Evolutionary conservation across 2,888 invertebrate genomes (phyloP).

Genomic region (Sisyra terminalis): DNA sequence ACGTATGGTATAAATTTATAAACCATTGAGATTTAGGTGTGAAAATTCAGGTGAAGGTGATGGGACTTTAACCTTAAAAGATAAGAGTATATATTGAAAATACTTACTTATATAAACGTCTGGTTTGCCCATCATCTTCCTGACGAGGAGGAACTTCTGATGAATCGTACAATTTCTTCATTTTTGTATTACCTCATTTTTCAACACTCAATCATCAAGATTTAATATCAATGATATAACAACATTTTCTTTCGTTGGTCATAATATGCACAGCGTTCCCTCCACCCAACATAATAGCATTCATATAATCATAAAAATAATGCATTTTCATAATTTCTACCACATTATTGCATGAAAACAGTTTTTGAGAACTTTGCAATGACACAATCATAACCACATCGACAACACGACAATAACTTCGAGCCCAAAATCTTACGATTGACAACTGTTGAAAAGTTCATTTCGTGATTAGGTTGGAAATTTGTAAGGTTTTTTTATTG

Average conservation of each 20-base stretch:
- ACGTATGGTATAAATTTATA: too few relatives aligned
- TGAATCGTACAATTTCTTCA: constrained; percentile 36
- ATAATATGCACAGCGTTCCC: not conserved
- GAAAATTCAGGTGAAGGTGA: not conserved
- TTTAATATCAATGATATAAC: constrained; percentile 17
- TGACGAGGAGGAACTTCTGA: constrained; percentile 32
- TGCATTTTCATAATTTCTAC: constrained; percentile 1
- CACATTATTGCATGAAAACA: too few relatives aligned
- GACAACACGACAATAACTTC: too few relatives aligned
- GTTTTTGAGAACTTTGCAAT: too few relatives aligned
- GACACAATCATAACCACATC: too few relatives aligned
- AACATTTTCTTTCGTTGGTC: constrained; percentile 17
- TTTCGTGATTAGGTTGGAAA: too few relatives aligned
- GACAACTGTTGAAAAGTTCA: too few relatives aligned
- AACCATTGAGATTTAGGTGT: too few relatives aligned
- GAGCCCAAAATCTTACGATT: too few relatives aligned
- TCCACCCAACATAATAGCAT: not conserved
- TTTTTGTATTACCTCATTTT: constrained; percentile 30
- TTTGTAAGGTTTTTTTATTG: too few relatives aligned
- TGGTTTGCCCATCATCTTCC: constrained; percentile 35
- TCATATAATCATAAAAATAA: not conserved
- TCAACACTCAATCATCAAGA: constrained; percentile 26
- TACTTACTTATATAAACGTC: constrained; percentile 36
- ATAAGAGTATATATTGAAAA: constrained; percentile 4
- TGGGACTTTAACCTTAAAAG: not conserved